Conservation (phyloP, 2,888 invertebrate genomes). For the Nemoura dubitans region DNA sequence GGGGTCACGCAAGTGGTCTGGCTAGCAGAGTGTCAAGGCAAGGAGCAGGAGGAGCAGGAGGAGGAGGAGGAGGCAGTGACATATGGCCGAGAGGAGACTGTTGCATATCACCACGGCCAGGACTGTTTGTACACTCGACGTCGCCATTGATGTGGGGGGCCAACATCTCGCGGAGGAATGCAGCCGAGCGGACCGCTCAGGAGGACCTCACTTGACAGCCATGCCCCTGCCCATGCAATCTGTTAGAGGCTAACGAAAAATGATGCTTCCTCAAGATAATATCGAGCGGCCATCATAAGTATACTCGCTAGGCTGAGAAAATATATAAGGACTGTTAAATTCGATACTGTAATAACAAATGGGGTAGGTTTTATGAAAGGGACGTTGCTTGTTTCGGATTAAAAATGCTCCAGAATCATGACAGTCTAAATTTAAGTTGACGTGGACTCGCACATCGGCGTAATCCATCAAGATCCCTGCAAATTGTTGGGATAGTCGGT, state of each 20-base stretch:
- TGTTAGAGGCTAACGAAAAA: not conserved
- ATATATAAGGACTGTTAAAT: not conserved
- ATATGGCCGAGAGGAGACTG: not conserved
- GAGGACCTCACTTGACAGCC: not conserved
- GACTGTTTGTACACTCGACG: not conserved
- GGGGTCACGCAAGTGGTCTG: not conserved
- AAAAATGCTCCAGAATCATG: not conserved
- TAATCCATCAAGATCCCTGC: conserved; percentile 17
- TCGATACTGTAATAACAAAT: not conserved
- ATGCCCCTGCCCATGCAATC: not conserved
- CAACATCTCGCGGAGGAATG: not conserved
- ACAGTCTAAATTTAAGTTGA: not conserved
- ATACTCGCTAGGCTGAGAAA: not conserved
- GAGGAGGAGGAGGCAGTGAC: not conserved
- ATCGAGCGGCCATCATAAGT: not conserved
- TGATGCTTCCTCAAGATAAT: not conserved
- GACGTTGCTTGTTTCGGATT: not conserved
- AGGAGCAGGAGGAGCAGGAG: too few species aligned
- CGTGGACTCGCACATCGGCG: not conserved
- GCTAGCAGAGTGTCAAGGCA: not conserved
- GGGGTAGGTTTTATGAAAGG: not conserved
- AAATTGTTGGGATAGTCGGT: conserved; percentile 14
- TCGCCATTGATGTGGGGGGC: not conserved
- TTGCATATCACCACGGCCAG: not conserved
- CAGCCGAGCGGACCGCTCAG: not conserved